Base-by-base conservation (phyloP, 2,113 vertebrate species). In the Nothobranchius kuhntae region DNA sequence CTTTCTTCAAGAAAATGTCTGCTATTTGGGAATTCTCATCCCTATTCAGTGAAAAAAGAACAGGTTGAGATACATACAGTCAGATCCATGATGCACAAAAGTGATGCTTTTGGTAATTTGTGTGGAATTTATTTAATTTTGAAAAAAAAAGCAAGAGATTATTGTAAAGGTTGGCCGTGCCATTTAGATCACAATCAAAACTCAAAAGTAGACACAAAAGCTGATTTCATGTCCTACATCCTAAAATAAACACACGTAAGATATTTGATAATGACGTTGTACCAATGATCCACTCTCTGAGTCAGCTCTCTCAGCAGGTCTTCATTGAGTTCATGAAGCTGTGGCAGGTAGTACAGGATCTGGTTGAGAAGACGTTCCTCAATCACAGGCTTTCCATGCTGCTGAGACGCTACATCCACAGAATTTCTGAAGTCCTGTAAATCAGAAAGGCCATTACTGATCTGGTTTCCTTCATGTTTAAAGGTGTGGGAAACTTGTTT, bases 1-100 rank as follows among this genome's bases (percentile, higher is more conserved):
- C 96, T 71, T 97, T 98, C 86, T 96, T 95, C 80, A 99, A 91
- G 93, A 99, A 98, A 78, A 99, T 96, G 78, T 99, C 97, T 40
- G 96, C 95, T 52, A 99, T 92, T 87, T 92, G 92, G 55, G 94
- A 91, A 75, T 95, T 92, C 13, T 96, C 95, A 0, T 91, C 92
- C 98, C 97, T 98, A 71, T 40, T 35, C 7, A 70, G 62, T 3
- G 30, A 55, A 15, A 50, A 14, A 58, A 50, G 36, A 14, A 30
- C 13, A 36, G 10, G 38, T 40, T 40, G 38, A 40, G 38, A 40
- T 30, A 30, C 30, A 30, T 21, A 21, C 21, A 21, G 21, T 21
- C 21, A 21, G 21, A 21, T 21, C 21, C 21, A 21, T 30, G 30
- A 30, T 30, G 30, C 4, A 30, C 30, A 30, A 1, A 30, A 30